Evolutionary conservation across 2,797 vertebrate species (phyloP).

Genomic region (Leuciscus waleckii): DNA sequence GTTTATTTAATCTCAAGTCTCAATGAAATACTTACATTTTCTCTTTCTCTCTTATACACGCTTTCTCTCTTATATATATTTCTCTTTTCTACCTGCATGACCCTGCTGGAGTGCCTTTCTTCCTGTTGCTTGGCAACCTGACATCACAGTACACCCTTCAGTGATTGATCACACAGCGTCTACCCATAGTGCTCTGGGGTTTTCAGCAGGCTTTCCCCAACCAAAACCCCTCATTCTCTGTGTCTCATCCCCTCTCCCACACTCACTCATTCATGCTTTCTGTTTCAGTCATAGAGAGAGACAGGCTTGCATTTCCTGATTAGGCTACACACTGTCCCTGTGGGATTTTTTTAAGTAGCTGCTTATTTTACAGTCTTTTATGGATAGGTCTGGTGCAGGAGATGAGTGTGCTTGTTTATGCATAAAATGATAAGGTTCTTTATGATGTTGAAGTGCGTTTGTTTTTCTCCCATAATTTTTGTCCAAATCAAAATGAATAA

Average conservation of each 20-base stretch:
- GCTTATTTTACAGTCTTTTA: not conserved
- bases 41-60: too few species aligned
- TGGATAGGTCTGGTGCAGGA: conserved; percentile 16
- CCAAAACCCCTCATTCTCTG: conserved; percentile 24
- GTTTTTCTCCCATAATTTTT: not conserved
- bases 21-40: too few species aligned
- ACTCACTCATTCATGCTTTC: conserved; percentile 33
- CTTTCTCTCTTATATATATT: too few species aligned
- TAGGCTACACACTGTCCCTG: not conserved
- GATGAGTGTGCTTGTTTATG: conserved; percentile 44
- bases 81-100: too few species aligned
- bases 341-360: not conserved
- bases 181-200: conserved; percentile 70
- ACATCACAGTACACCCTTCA: conserved; percentile 71
- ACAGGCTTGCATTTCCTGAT: not conserved
- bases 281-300: not conserved
- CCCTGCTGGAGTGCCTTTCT: conserved; percentile 66
- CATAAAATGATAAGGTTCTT: not conserved
- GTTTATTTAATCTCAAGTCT: too few species aligned
- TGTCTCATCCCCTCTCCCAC: conserved; percentile 14
- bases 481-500: not conserved
- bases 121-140: conserved; percentile 80
- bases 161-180: conserved; percentile 73
- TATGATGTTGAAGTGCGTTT: not conserved
- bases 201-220: conserved; percentile 53